A percentile compares a stretch with the other conserved stretches of the same genome.
Conservation (phyloP, 2,888 invertebrate genomes). For the Autographa gamma region DNA sequence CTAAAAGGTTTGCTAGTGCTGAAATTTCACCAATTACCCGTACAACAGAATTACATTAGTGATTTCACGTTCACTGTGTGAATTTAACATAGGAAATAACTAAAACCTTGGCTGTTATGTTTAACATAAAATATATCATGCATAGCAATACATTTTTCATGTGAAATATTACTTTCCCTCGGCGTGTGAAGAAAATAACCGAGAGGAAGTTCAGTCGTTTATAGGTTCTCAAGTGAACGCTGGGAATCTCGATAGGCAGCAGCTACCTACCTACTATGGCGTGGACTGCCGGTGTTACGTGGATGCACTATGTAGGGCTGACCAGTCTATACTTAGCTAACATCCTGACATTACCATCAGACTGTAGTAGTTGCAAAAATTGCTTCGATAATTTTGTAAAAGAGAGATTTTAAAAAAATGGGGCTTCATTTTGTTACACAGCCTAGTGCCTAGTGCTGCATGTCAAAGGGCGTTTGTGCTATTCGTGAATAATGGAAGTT, state of each 20-base stretch:
- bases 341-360: not conserved
- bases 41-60: not conserved
- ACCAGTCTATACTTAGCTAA: conserved; percentile 1
- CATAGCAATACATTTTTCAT: not conserved
- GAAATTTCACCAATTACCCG: not conserved
- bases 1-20: not conserved
- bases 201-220: conserved; percentile 42
- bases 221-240: conserved; percentile 40
- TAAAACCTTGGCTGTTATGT: not conserved
- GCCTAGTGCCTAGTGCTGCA: conserved; percentile 20
- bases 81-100: not conserved
- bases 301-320: not conserved
- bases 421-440: not conserved
- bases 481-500: conserved; percentile 56
- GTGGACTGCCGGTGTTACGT: conserved; percentile 39
- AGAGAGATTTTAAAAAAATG: not conserved
- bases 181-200: conserved; percentile 36
- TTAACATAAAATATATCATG: not conserved
- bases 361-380: not conserved
- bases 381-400: not conserved
- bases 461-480: conserved; percentile 37
- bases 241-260: conserved; percentile 37
- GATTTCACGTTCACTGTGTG: not conserved
- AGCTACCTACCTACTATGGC: conserved; percentile 45
- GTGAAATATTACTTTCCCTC: conserved; percentile 40